Conservation (phyloP, 2,888 invertebrate species). For the Amorpha juglandis region DNA sequence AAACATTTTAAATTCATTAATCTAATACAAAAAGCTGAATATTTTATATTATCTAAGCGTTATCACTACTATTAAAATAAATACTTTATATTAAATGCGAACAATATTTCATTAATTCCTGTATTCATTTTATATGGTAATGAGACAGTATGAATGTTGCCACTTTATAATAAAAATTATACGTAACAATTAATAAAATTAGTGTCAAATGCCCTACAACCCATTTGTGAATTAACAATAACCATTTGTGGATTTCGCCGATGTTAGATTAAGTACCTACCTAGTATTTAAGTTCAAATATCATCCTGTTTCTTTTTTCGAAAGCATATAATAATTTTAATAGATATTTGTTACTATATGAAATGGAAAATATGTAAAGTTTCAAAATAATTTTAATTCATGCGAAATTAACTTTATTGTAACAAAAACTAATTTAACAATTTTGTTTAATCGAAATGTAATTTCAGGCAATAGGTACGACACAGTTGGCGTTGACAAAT, state of each 20-base stretch:
- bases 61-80: slow-evolving; percentile 13
- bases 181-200: neutral
- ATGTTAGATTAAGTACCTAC: neutral
- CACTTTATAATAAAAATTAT: neutral
- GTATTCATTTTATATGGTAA: slow-evolving; percentile 20
- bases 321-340: no score
- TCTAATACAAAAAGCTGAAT: slow-evolving; percentile 17
- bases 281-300: neutral
- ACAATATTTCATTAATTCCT: slow-evolving; percentile 10
- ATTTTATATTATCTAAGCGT: slow-evolving; percentile 9
- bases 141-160: slow-evolving; percentile 16
- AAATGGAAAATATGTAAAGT: neutral
- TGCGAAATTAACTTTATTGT: neutral
- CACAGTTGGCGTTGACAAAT: no score
- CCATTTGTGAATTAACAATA: neutral
- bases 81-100: slow-evolving; percentile 23
- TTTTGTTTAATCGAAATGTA: neutral
- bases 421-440: neutral
- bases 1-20: neutral
- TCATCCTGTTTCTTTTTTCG: no score
- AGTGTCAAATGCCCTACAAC: neutral
- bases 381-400: neutral
- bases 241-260: neutral
- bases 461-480: no score
- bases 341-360: neutral